A percentile compares a stretch with the other conserved stretches of the same genome.
Evolutionary conservation across 2,888 invertebrate genomes (phyloP).

Genomic region (Pristionchus maxplancki): DNA sequence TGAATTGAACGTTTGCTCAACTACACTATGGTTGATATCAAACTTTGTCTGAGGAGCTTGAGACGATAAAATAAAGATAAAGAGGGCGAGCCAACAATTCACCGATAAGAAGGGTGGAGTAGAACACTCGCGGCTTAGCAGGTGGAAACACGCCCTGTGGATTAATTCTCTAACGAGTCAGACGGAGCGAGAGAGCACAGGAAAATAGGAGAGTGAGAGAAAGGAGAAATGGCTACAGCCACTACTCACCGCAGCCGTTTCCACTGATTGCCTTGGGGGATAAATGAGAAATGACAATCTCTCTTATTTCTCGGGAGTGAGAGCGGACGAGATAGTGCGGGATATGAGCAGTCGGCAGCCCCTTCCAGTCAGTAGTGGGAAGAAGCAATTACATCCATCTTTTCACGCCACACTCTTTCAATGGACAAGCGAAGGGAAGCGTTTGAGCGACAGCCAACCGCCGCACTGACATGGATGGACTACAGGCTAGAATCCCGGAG

Average conservation of each 20-base stretch:
- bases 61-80: not conserved
- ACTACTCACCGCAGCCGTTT: not conserved
- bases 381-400: slow-evolving; percentile 50
- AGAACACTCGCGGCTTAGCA: not conserved
- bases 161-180: not conserved
- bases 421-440: not conserved
- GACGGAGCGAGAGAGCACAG: not conserved
- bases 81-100: not conserved
- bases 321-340: not conserved
- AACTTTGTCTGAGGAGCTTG: not conserved
- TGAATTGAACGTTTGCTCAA: not conserved
- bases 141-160: not conserved
- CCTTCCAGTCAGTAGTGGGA: not conserved
- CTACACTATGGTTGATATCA: not conserved
- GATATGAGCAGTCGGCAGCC: not conserved
- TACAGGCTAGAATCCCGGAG: too few species aligned
- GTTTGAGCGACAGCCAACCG: slow-evolving; percentile 26
- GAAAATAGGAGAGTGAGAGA: not conserved
- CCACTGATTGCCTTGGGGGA: slow-evolving; percentile 25
- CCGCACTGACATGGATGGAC: too few species aligned
- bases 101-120: not conserved
- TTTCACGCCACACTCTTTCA: slow-evolving; percentile 9
- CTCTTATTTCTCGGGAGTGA: not conserved
- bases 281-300: slow-evolving; percentile 37
- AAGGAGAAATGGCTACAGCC: not conserved